phyloP scores from a whole-genome alignment of 1,140 invertebrate species.

The Drosophila nikananu region DNA sequence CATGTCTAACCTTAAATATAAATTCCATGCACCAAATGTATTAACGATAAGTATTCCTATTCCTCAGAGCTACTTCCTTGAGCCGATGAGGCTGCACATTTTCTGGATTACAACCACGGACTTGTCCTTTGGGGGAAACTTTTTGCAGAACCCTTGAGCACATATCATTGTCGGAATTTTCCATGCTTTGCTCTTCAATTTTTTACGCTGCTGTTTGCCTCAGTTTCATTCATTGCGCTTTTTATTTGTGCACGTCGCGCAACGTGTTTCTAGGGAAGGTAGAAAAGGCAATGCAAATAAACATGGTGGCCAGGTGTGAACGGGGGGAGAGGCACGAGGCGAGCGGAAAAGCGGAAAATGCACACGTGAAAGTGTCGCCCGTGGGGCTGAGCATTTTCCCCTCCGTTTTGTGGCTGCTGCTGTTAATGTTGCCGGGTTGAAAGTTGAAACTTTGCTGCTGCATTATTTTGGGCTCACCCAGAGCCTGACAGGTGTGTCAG shows the following conservation, averaged over 20 bases:
- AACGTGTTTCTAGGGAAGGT: conserved; percentile 22
- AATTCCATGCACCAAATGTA: background rate
- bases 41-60: conserved; percentile 2
- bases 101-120: conserved; percentile 2
- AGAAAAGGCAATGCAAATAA: conserved; percentile 49
- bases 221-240: conserved; percentile 20
- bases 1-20: background rate
- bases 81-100: conserved; percentile 8
- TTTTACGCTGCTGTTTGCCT: conserved; percentile 15
- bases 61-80: background rate
- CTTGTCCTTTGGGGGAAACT: background rate
- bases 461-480: conserved; percentile 10
- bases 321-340: background rate
- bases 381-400: conserved; percentile 10
- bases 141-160: conserved; percentile 1
- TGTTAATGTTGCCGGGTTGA: conserved; percentile 30
- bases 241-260: conserved; percentile 35
- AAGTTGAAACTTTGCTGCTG: conserved; percentile 37
- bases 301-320: conserved; percentile 15
- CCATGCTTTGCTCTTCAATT: conserved; percentile 6
- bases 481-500: conserved; percentile 19
- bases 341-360: conserved; percentile 4
- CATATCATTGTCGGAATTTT: conserved; percentile 23
- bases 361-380: conserved; percentile 37
- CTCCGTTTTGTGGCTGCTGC: conserved; percentile 1